Evolutionary conservation across 2,888 invertebrate genomes (phyloP).

Genomic region (Nyleta sp.): DNA sequence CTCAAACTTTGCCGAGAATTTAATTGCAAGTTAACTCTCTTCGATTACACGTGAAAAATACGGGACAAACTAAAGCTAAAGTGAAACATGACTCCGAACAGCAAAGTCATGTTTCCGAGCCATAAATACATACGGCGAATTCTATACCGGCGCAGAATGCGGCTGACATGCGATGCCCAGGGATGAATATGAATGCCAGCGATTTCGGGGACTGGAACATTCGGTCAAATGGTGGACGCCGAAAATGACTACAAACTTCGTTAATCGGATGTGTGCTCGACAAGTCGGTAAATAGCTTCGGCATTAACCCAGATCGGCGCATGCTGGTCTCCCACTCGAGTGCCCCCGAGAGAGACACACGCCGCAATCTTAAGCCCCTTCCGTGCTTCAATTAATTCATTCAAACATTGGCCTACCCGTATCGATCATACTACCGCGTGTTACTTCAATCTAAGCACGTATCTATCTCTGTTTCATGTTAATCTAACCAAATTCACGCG

Average conservation of each 20-base stretch:
- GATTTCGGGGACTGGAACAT: no score
- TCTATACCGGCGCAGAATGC: no score
- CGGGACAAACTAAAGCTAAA: no score
- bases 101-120: no score
- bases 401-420: constrained; percentile 46
- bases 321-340: constrained; percentile 59
- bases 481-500: constrained; percentile 15
- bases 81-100: no score
- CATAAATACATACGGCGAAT: no score
- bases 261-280: constrained; percentile 67
- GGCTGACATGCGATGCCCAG: no score
- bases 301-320: constrained; percentile 66
- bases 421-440: constrained; percentile 43
- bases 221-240: constrained; percentile 9
- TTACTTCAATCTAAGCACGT: constrained; percentile 19
- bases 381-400: constrained; percentile 52
- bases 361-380: constrained; percentile 40
- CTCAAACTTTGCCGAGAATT: no score
- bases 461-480: constrained; percentile 12
- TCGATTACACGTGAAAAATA: no score
- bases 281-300: constrained; percentile 64
- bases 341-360: constrained; percentile 9
- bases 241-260: constrained; percentile 51
- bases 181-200: no score
- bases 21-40: no score